Evolutionary conservation across 2,888 invertebrate genomes (phyloP), one percentile per base, ranked within the genome.

Genomic region (Plusia festucae): DNA sequence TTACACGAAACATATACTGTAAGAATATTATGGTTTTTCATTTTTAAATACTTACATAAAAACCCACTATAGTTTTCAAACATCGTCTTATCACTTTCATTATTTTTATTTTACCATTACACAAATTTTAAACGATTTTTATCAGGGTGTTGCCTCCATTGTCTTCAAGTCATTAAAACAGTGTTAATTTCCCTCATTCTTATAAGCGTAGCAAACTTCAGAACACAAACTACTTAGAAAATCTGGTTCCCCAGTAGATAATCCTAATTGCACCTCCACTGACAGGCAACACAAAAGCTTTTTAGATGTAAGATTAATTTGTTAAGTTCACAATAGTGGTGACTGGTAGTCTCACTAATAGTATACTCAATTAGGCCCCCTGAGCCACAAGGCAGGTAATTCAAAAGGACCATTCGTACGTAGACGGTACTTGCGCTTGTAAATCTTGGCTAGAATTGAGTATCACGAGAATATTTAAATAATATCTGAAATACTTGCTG

Each of bases 301-400:
- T 81, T 75, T 70, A 81, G 62, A 70, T 64, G 68, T 60, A 77
- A 84, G 78, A 83, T 83, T 85, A 82, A 84, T 86, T 80, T 76
- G 74, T 78, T 73, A 85, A 86, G 78, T 85, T 81, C 71, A 77
- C 78, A 78, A 80, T 77, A 83, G 74, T 68, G 73, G 76, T 70
- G 70, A 70, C 68, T 72, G 76, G 71, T 66, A 63, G 51, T 64
- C 70, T 65, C 51, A 53, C 72, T 80, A 83, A 82, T 82, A 81
- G 78, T 76, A 76, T 72, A 83, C 82, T 82, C 84, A 85, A 85
- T 85, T 82, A 82, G 72, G 73, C 55, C 46, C 76, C 44, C 30
- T 61, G 40, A 9, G 6, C 0, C 51, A 57, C 1, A 0, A 1
- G 1, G 52, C 20, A 57, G 32, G 0, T 5, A 27, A 5, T 1